These are phyloP conservation scores for Neolamprologus devosi DNA, from an alignment of 2,113 vertebrate genomes.

Conservation along the genomic window DNA sequence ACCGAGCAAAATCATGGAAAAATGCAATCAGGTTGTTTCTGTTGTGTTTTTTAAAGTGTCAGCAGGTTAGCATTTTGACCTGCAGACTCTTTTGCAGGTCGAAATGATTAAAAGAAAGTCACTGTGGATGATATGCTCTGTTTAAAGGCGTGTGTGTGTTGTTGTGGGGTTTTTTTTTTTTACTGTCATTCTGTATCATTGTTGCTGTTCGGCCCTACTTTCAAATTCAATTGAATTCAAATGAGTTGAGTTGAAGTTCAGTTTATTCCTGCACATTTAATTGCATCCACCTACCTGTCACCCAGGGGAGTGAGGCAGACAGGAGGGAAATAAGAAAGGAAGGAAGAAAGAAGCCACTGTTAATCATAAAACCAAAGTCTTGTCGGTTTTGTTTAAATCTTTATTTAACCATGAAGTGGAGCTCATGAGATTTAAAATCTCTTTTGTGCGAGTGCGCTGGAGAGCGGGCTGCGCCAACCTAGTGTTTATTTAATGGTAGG, in stretches of 20 bases:
- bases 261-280: not conserved
- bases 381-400: not conserved
- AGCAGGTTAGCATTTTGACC: not conserved
- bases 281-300: not conserved
- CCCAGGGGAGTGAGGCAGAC: not conserved
- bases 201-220: not conserved
- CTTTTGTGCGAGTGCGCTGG: not conserved
- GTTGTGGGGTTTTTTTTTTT: not conserved
- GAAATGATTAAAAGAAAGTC: not conserved
- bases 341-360: not conserved
- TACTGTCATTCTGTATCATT: not conserved
- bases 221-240: not conserved
- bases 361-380: not conserved
- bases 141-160: not conserved
- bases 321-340: not conserved
- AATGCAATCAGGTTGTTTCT: not conserved
- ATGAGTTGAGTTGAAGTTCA: not conserved
- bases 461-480: not conserved
- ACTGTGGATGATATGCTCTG: not conserved
- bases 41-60: not conserved
- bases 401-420: not conserved
- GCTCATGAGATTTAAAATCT: not conserved
- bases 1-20: not conserved
- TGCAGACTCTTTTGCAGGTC: not conserved
- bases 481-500: not conserved